Evolutionary conservation across 2,888 invertebrate genomes (phyloP).

Genomic region (Drosophila birchii): DNA sequence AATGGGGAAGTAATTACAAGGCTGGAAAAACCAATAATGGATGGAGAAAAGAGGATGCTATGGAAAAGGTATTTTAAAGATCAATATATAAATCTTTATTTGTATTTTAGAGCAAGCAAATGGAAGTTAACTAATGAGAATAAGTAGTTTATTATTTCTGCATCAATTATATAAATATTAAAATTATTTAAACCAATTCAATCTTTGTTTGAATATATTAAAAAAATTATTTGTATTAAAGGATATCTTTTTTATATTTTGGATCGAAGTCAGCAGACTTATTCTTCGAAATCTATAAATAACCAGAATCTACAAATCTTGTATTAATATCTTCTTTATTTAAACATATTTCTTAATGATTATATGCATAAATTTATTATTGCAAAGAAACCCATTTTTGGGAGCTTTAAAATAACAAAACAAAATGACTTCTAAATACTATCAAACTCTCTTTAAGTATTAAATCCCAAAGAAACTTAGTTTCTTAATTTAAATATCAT

Average conservation of each 20-base stretch:
- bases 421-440: background rate
- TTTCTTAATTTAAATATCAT: background rate
- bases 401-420: background rate
- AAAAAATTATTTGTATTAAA: too few species aligned
- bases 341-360: too few species aligned
- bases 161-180: too few species aligned
- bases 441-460: background rate
- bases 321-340: too few species aligned
- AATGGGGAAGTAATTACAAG: background rate
- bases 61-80: background rate
- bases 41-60: background rate
- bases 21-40: too few species aligned
- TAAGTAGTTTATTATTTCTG: too few species aligned
- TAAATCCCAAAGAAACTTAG: background rate
- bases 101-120: background rate
- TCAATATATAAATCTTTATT: background rate
- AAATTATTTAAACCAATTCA: too few species aligned
- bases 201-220: too few species aligned
- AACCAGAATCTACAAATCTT: too few species aligned
- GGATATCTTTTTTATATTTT: too few species aligned
- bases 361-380: background rate
- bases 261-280: too few species aligned
- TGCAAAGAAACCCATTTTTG: background rate
- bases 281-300: too few species aligned
- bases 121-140: rapidly evolving